Evolutionary conservation across 2,797 vertebrate species (phyloP).

Genomic region (Sebastes cheni): DNA sequence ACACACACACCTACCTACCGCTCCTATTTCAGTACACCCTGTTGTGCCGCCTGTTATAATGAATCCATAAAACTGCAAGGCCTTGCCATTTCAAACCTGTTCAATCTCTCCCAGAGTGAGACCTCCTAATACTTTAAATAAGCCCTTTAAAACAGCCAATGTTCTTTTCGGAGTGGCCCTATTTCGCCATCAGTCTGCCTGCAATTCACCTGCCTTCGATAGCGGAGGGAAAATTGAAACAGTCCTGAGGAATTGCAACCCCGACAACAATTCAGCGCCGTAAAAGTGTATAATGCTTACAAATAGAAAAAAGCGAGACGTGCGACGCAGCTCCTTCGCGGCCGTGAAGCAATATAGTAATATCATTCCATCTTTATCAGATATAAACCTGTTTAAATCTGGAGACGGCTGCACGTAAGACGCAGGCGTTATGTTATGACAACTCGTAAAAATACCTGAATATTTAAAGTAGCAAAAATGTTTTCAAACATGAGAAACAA

Average conservation of each 20-base stretch:
- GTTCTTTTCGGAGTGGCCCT: slow-evolving; percentile 66
- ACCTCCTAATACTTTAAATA: slow-evolving; percentile 76
- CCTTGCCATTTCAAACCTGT: slow-evolving; percentile 69
- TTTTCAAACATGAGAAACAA: background rate
- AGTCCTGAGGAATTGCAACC: slow-evolving; percentile 64
- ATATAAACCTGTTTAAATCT: slow-evolving; percentile 12
- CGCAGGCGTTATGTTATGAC: background rate
- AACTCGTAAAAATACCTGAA: background rate
- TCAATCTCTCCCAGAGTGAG: slow-evolving; percentile 66
- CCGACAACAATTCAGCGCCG: slow-evolving; percentile 50
- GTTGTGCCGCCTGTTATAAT: slow-evolving; percentile 69
- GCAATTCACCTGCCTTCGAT: slow-evolving; percentile 63
- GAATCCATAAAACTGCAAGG: slow-evolving; percentile 69
- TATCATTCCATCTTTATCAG: slow-evolving; percentile 38
- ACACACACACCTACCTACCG: slow-evolving; percentile 8
- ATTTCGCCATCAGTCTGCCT: slow-evolving; percentile 60
- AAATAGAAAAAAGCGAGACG: slow-evolving; percentile 48
- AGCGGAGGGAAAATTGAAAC: slow-evolving; percentile 65
- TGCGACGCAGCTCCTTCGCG: background rate
- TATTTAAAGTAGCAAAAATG: background rate
- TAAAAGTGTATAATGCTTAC: slow-evolving; percentile 56
- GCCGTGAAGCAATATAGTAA: slow-evolving; percentile 10
- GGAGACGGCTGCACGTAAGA: background rate
- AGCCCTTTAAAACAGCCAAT: slow-evolving; percentile 78
- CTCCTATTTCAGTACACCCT: slow-evolving; percentile 67